Percentiles rank a stretch among this genome's conserved stretches.
phyloP scores from a whole-genome alignment of 2,797 vertebrate genomes.

The Hoplostethus atlanticus region DNA sequence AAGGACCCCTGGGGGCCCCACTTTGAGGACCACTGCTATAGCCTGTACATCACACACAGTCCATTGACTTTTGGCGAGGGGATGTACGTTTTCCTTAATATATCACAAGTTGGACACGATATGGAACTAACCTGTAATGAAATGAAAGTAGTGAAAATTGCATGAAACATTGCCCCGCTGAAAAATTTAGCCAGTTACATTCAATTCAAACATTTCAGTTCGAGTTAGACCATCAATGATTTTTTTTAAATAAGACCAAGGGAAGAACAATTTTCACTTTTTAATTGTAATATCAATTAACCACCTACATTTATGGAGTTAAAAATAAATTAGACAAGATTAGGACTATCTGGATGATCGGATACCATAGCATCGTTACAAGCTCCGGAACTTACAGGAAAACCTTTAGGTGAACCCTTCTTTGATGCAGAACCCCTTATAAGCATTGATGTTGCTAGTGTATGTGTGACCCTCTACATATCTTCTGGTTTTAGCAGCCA shows the following conservation, averaged over 20 bases:
- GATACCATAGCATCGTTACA: no score
- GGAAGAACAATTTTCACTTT: background rate
- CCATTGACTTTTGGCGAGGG: slow-evolving; percentile 51
- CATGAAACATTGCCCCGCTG: slow-evolving; percentile 9
- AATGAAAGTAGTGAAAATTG: slow-evolving; percentile 1
- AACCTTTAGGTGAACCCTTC: slow-evolving; percentile 23
- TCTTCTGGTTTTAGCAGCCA: slow-evolving; percentile 13
- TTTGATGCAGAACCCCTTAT: slow-evolving; percentile 16
- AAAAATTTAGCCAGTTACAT: slow-evolving; percentile 22
- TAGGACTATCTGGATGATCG: background rate
- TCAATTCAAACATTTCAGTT: background rate
- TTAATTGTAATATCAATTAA: background rate
- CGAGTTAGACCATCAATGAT: background rate
- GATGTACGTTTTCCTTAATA: slow-evolving; percentile 31
- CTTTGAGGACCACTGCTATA: slow-evolving; percentile 12
- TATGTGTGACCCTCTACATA: slow-evolving; percentile 40
- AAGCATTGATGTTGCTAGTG: slow-evolving; percentile 24
- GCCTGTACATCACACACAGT: slow-evolving; percentile 11
- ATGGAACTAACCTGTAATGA: slow-evolving; percentile 34
- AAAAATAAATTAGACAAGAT: background rate
- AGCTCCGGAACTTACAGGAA: background rate
- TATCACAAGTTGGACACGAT: slow-evolving; percentile 11
- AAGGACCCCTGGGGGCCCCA: slow-evolving; percentile 22
- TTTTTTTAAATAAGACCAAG: background rate
- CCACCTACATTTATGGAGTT: background rate